Evolutionary conservation across 2,113 vertebrate species (phyloP), one percentile per base, ranked within the genome.

Genomic region (Coryphaenoides rupestris): DNA sequence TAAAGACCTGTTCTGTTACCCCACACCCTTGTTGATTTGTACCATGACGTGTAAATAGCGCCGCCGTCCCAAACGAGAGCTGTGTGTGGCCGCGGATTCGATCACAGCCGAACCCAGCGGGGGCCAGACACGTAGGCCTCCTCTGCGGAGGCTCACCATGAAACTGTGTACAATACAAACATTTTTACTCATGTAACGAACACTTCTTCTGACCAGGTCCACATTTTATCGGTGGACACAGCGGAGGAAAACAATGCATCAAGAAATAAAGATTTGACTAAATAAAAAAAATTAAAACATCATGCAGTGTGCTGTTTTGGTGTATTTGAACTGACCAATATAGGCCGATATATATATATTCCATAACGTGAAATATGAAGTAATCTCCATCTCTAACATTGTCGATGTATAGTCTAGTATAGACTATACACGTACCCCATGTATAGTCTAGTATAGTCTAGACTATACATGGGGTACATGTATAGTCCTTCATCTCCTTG

Each of bases 151-250:
- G 74, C 74, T 74, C 70, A 78, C 68, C 24, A 59, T 59, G n/a
- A 77, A n/a, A 60, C 71, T 78, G 73, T 68, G 71, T 60, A 53
- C 21, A 77, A 61, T 62, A 71, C 67, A 72, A 73, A 23, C 56
- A 66, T 66, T 64, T 75, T 74, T 80, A 57, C 79, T 68, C 65
- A 52, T 68, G 78, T 62, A 74, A 75, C 52, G 77, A 76, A 79
- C 21, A 70, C 54, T 21, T 79, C 77, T 40, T 40, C 33, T 50
- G 47, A n/a, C 15, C n/a, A n/a, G 9, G 47, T 75, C 65, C 69
- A 80, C 60, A 76, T 64, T 64, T 26, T 70, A 68, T 75, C 66
- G 66, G 52, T 76, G 78, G 75, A 73, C 63, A 33, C 47, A 57
- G 16, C 49, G 57, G 33, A 40, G 63, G 19, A 71, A 73, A 66